Percentiles rank a stretch among this genome's conserved stretches.
phyloP scores from a whole-genome alignment of 2,888 invertebrate species.

The Melanotus villosus region DNA sequence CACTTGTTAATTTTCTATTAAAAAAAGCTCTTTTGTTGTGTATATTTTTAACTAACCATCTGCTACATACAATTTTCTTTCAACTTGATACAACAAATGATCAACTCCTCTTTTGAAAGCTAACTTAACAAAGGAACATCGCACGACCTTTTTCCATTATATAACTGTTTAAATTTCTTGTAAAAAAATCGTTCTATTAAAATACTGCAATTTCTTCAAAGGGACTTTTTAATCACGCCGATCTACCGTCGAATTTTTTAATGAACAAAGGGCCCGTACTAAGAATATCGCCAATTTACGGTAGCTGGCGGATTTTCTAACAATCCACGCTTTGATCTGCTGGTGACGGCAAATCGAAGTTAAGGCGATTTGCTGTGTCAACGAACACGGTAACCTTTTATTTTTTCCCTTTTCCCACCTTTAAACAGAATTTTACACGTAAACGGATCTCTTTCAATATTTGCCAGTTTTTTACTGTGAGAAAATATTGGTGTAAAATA shows the following conservation, averaged over 20 bases:
- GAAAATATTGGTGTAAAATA: too few relatives aligned
- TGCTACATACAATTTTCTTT: too few relatives aligned
- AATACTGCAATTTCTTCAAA: not conserved
- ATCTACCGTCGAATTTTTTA: not conserved
- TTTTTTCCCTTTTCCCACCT: slow-evolving; percentile 7
- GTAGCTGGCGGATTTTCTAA: slow-evolving; percentile 8
- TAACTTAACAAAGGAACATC: too few relatives aligned
- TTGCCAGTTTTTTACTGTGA: not conserved
- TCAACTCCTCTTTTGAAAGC: too few relatives aligned
- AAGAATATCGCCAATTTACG: slow-evolving; percentile 51
- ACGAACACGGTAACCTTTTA: slow-evolving; percentile 21
- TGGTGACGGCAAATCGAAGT: slow-evolving; percentile 21
- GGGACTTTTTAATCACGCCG: not conserved
- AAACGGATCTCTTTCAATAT: not conserved
- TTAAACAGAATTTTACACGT: not conserved
- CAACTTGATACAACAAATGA: too few relatives aligned
- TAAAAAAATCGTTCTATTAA: too few relatives aligned
- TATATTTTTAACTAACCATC: too few relatives aligned
- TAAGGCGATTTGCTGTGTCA: slow-evolving; percentile 39
- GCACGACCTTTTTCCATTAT: too few relatives aligned
- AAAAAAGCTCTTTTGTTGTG: too few relatives aligned
- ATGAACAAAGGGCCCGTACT: slow-evolving; percentile 6
- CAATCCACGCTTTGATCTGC: slow-evolving; percentile 19
- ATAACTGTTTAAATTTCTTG: too few relatives aligned
- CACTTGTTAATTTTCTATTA: too few relatives aligned